Evolutionary conservation across 2,113 vertebrate genomes (phyloP).

Genomic region (Psilopsiagon aurifrons): DNA sequence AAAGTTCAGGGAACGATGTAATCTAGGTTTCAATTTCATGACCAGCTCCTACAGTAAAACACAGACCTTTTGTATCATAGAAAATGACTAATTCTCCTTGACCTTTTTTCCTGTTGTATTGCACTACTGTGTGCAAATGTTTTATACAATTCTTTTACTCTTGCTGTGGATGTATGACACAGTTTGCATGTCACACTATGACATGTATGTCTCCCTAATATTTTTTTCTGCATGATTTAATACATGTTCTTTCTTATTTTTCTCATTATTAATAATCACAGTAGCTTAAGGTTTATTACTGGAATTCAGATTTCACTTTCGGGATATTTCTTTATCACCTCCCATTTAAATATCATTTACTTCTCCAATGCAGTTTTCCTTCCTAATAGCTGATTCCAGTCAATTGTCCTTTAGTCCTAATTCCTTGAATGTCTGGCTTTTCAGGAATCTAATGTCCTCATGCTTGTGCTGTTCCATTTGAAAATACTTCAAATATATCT

Average conservation of each 20-base stretch:
- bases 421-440: background rate
- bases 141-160: background rate
- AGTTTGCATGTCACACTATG: background rate
- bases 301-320: slow-evolving; percentile 13
- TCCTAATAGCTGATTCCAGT: background rate
- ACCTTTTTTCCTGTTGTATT: background rate
- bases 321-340: background rate
- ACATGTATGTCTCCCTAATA: background rate
- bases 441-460: background rate
- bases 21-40: background rate
- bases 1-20: background rate
- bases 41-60: background rate
- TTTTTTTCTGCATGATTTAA: background rate
- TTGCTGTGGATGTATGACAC: background rate
- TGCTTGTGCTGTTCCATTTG: slow-evolving; percentile 40
- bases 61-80: background rate
- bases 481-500: background rate
- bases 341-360: slow-evolving; percentile 36
- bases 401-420: slow-evolving; percentile 30
- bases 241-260: background rate
- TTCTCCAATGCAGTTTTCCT: slow-evolving; percentile 17
- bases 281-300: slow-evolving; percentile 29
- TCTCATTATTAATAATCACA: background rate
- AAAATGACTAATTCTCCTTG: background rate
- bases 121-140: background rate